A percentile compares a stretch with the other conserved stretches of the same genome.
Evolutionary conservation across 1,140 invertebrate genomes (phyloP).

Genomic region (Bombus sylvicola): DNA sequence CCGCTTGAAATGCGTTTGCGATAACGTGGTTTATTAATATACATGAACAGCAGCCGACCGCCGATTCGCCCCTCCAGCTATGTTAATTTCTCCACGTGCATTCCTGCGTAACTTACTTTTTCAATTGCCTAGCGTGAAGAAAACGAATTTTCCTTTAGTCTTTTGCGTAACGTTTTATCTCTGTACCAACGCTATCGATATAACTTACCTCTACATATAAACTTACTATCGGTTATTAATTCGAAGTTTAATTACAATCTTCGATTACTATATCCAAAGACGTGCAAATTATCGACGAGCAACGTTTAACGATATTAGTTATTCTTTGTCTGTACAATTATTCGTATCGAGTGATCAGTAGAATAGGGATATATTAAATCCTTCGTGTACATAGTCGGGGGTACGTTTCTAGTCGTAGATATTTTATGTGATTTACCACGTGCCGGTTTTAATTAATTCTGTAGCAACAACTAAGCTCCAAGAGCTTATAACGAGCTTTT

Average conservation of each 20-base stretch:
- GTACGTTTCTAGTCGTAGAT: conserved; percentile 54
- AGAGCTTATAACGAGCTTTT: conserved; percentile 73
- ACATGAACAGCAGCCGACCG: conserved; percentile 1
- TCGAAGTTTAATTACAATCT: not conserved
- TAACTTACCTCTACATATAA: not conserved
- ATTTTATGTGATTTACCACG: conserved; percentile 64
- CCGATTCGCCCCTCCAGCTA: not conserved
- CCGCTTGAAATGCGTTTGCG: conserved; percentile 6
- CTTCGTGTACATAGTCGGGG: not conserved
- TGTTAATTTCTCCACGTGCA: conserved; percentile 21
- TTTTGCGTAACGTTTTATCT: too few species aligned
- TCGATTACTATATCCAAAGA: not conserved
- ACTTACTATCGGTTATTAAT: not conserved
- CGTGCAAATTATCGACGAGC: not conserved
- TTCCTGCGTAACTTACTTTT: not conserved
- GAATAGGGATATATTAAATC: conserved; percentile 31
- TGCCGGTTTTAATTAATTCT: conserved; percentile 74
- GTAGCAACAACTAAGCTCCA: conserved; percentile 66
- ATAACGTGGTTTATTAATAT: conserved; percentile 30
- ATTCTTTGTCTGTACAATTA: not conserved
- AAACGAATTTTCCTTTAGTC: not conserved
- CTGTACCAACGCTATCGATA: not conserved
- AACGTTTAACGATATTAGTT: not conserved
- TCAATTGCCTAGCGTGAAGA: not conserved
- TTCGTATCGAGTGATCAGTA: not conserved